phyloP scores from a whole-genome alignment of 2,888 invertebrate species.

The Polydrusus tereticollis region DNA sequence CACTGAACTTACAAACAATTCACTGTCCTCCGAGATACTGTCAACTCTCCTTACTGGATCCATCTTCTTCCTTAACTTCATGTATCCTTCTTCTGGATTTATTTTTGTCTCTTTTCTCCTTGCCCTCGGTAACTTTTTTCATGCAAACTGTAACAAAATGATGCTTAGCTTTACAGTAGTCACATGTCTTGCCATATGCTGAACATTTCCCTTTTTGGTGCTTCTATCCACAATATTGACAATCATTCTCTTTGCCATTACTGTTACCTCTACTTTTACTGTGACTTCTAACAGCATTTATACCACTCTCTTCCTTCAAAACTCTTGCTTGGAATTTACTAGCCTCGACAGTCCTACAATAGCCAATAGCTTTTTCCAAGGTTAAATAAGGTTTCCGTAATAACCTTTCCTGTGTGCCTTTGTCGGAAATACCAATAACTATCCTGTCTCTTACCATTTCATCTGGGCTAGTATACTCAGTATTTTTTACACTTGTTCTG shows the following conservation, averaged over 20 bases:
- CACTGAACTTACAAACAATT: too few relatives aligned
- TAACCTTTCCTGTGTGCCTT: too few relatives aligned
- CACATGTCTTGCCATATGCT: not conserved
- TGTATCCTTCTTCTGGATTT: too few relatives aligned
- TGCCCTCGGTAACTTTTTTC: not conserved
- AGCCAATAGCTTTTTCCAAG: too few relatives aligned
- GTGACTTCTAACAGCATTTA: slow-evolving; percentile 3
- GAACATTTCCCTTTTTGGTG: not conserved
- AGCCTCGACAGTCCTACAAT: too few relatives aligned
- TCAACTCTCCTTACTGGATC: too few relatives aligned
- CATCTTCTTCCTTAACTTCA: too few relatives aligned
- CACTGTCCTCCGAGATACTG: too few relatives aligned
- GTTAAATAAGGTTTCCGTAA: too few relatives aligned
- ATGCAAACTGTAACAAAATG: not conserved
- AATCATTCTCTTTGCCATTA: slow-evolving; percentile 14
- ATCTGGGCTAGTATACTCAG: slow-evolving; percentile 52
- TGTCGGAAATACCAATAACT: slow-evolving; percentile 21
- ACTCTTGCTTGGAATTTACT: not conserved
- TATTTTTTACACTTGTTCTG: slow-evolving; percentile 53
- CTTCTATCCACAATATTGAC: slow-evolving; percentile 9
- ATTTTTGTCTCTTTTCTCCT: not conserved
- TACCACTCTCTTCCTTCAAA: not conserved
- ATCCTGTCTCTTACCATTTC: slow-evolving; percentile 53
- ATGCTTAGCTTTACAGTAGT: not conserved
- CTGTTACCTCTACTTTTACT: too few relatives aligned